Conservation (phyloP, 2,797 vertebrate genomes). For the Antennarius maculatus region DNA sequence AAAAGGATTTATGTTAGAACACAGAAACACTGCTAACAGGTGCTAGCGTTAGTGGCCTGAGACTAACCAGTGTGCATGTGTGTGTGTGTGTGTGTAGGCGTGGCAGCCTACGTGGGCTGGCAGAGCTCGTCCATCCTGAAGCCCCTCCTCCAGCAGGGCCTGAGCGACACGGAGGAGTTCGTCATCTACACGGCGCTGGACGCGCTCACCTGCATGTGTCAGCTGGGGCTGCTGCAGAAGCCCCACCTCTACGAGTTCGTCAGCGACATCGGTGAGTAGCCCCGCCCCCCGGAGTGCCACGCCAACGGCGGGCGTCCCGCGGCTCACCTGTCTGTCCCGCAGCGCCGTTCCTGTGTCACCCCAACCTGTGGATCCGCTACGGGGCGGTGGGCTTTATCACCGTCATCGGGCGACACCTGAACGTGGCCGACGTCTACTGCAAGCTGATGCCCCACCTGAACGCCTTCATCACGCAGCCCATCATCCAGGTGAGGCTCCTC, state of each 20-base stretch:
- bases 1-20: no score
- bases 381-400: conserved; percentile 97
- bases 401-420: conserved; percentile 93
- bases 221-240: conserved; percentile 95
- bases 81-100: conserved; percentile 78
- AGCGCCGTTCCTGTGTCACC: conserved; percentile 97
- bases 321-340: neutral
- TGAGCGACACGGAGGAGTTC: conserved; percentile 97
- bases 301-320: no score
- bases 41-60: no score
- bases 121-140: conserved; percentile 98
- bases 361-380: conserved; percentile 97
- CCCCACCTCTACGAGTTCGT: conserved; percentile 98
- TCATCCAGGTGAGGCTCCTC: conserved; percentile 82
- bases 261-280: conserved; percentile 89
- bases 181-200: conserved; percentile 98
- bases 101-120: conserved; percentile 98
- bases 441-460: conserved; percentile 96
- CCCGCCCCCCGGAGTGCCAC: neutral
- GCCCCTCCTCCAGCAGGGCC: conserved; percentile 95
- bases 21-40: no score
- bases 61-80: neutral
- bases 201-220: conserved; percentile 96
- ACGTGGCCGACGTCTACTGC: conserved; percentile 97
- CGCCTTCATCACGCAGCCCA: conserved; percentile 94